Evolutionary conservation across 2,888 invertebrate species (phyloP), one percentile per base, ranked within the genome.

Genomic region (Caenorhabditis macrosperma): DNA sequence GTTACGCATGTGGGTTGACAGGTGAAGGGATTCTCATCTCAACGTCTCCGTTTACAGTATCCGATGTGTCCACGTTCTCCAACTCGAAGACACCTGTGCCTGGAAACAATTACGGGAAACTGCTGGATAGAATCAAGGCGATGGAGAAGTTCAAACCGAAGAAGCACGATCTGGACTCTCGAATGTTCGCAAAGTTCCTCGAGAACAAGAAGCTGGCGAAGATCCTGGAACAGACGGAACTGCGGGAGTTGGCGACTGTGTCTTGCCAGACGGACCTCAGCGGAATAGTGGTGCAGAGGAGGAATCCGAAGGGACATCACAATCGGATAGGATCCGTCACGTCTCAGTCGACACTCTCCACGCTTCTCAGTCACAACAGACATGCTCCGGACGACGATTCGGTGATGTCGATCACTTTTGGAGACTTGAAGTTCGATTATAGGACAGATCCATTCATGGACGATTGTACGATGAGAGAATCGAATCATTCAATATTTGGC

Each of bases 401-500:
- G 2, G 75, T 88, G 15, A 83, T 86, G 68, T 88, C 88, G 10
- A 68, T 79, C 20, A 87, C 87, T 17, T 89, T 88, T 69, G 86
- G 87, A 46, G 88, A 88, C 60, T 46, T 88, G 44, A 84, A 82
- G 52, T 84, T 84, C 24, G 84, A 84, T 66, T 82, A 81, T 46
- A 69, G 41, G 38, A 75, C 79, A 22, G 84, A 55, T 48, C 79
- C 63, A 66, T 75, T 61, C 20, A 68, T 68, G 35, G 41, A 82
- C 60, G 75, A 74, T 64, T 81, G 35, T 63, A 76, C 50, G 22
- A 74, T 30, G 26, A 78, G 26, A 71, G 61, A 60, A 24, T 84
- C 84, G 5, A 77, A 82, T 35, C 74, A 78, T 17, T 82, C 82
- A 0, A 81, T 84, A 4, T 74, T 81, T 17, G 81, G 74, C 57